These are phyloP conservation scores for Oreocharis arfaki DNA, from an alignment of 2,113 vertebrate genomes.

Conservation along the genomic window DNA sequence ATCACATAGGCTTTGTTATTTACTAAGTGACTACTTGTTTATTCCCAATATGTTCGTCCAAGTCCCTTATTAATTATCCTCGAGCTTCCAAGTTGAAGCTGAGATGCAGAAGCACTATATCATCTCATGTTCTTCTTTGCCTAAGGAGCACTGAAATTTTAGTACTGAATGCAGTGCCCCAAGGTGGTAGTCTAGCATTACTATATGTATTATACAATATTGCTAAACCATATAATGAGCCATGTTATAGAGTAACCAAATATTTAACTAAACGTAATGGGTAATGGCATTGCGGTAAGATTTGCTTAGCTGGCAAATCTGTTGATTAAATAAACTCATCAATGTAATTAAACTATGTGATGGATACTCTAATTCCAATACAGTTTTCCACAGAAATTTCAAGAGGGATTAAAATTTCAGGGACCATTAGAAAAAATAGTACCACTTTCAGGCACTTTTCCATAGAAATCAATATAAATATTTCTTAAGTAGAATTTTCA, in stretches of 20 bases:
- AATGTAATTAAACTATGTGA: conserved; percentile 14
- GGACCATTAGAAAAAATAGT: background rate
- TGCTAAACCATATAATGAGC: conserved; percentile 36
- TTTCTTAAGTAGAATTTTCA: background rate
- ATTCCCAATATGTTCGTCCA: background rate
- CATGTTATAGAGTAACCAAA: conserved; percentile 41
- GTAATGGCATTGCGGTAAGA: background rate
- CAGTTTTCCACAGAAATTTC: background rate
- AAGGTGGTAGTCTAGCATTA: conserved; percentile 2
- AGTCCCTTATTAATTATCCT: conserved; percentile 55
- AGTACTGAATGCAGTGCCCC: background rate
- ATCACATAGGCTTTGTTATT: conserved; percentile 1
- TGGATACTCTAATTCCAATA: background rate
- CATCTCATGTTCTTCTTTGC: background rate
- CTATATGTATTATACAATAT: conserved; percentile 21
- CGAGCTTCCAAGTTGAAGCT: conserved; percentile 23
- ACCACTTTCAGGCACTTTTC: background rate
- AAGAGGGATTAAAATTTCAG: too few species aligned
- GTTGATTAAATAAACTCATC: conserved; percentile 33
- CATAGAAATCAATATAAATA: background rate
- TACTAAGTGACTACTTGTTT: conserved; percentile 44
- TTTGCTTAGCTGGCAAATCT: conserved; percentile 20
- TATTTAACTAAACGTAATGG: conserved; percentile 49
- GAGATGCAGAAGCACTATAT: background rate
- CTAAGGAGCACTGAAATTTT: background rate